Conservation (phyloP, 2,888 invertebrate species). For the Flexamia atlantica region DNA sequence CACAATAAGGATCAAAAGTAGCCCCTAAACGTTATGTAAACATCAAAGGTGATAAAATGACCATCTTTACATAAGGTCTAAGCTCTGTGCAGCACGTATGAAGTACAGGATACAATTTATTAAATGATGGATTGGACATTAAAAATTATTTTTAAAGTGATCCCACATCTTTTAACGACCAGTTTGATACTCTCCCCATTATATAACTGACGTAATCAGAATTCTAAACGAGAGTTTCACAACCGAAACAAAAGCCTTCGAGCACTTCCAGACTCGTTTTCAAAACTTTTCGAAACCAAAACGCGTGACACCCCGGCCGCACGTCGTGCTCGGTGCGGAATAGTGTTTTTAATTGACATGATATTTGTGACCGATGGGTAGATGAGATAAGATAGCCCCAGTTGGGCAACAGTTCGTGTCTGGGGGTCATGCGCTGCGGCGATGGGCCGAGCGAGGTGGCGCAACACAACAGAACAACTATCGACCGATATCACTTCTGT, state of each 20-base stretch:
- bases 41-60: too few relatives aligned
- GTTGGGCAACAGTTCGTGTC: constrained; percentile 39
- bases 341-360: constrained; percentile 53
- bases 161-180: too few relatives aligned
- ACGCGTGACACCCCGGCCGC: constrained; percentile 3
- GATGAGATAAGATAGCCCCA: constrained; percentile 36
- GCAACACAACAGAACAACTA: background rate
- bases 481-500: background rate
- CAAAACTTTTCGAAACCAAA: constrained; percentile 8
- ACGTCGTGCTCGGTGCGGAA: constrained; percentile 10
- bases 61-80: too few relatives aligned
- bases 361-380: constrained; percentile 49
- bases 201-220: too few relatives aligned
- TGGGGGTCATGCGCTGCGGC: constrained; percentile 9
- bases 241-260: background rate
- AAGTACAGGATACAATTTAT: too few relatives aligned
- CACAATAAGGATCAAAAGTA: too few relatives aligned
- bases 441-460: background rate
- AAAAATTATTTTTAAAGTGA: too few relatives aligned
- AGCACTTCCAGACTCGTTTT: background rate
- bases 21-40: too few relatives aligned
- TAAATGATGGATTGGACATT: too few relatives aligned
- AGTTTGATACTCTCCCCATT: too few relatives aligned
- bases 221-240: too few relatives aligned
- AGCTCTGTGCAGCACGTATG: too few relatives aligned